Percentiles rank a stretch among this genome's conserved stretches.
Conservation (phyloP, 2,888 invertebrate genomes). For the Spilarctia lutea region DNA sequence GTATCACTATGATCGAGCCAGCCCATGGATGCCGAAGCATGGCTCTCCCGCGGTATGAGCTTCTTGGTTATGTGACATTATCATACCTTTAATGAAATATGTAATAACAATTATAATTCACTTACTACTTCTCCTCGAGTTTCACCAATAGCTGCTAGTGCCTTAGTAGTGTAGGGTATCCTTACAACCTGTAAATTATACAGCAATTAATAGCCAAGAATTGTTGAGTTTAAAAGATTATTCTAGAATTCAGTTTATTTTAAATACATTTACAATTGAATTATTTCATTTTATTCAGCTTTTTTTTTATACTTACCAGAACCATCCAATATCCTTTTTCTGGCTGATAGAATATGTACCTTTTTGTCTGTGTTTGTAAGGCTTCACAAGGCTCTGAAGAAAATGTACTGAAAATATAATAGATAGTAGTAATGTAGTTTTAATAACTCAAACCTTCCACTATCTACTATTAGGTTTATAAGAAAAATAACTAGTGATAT, state of each 20-base stretch:
- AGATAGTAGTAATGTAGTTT: neutral
- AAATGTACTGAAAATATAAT: constrained; percentile 89
- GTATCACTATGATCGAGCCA: no score
- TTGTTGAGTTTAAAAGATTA: neutral
- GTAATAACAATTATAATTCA: constrained; percentile 16
- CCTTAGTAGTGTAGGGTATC: constrained; percentile 90
- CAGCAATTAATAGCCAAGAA: neutral
- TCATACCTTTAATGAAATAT: neutral
- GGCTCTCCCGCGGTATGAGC: no score
- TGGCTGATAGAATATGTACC: constrained; percentile 95
- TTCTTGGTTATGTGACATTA: neutral
- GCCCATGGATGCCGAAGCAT: no score
- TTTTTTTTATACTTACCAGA: constrained; percentile 87
- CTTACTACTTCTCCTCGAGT: constrained; percentile 93
- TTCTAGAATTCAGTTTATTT: neutral
- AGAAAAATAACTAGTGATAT: neutral
- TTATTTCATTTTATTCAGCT: neutral
- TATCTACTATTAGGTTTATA: neutral
- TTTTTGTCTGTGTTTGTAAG: constrained; percentile 95
- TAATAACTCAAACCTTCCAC: neutral
- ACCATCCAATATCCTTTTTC: constrained; percentile 97
- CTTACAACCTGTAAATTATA: constrained; percentile 89
- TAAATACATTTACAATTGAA: neutral
- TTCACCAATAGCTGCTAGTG: constrained; percentile 90
- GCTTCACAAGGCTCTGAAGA: constrained; percentile 93